Evolutionary conservation across 2,888 invertebrate species (phyloP), one percentile per base, ranked within the genome.

Genomic region (Drosophila phalerata): DNA sequence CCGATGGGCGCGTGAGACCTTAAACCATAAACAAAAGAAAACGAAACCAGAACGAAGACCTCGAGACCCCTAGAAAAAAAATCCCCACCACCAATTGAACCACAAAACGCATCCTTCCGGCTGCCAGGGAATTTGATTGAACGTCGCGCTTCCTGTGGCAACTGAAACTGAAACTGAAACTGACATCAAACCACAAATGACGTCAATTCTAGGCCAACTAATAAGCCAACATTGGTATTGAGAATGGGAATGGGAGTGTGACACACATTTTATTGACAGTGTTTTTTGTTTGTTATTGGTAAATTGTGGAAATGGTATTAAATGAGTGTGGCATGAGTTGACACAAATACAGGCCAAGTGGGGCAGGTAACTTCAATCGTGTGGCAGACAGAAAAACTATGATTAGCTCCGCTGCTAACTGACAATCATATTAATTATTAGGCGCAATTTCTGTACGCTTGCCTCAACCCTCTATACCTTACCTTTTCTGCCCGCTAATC

Each of bases 341-440:
- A 65, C 65, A 60, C 58, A 60, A 69, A 69, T 57, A 30, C 42
- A 19, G 53, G 42, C 13, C 43, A 34, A 17, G 22, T 43, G 47
- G 28, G 61, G 40, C 61, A 53, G 67, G 62, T 62, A 67, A 40
- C 40, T 48, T 28, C 17, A 37, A 32, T n/a, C 43, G 22, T 49
- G 45, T 57, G 56, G 25, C 47, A 37, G 32, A 25, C 34, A 32
- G 40, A 19, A 63, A 53, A 63, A 53, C 57, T 47, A 64, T 77
- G 79, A 77, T 78, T 77, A 74, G 76, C 55, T 32, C 10, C 17
- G 22, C 13, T 28, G 56, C 43, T 13, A 52, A 63, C 63, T 75
- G 79, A 79, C 80, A 79, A 79, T 79, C 73, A 79, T 77, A 77
- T 77, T 79, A 79, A 79, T 79, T 77, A 77, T 76, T 64, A 58